A percentile compares a stretch with the other conserved stretches of the same genome.
phyloP scores from a whole-genome alignment of 2,113 vertebrate species.

The Tricholaema leucomelas region DNA sequence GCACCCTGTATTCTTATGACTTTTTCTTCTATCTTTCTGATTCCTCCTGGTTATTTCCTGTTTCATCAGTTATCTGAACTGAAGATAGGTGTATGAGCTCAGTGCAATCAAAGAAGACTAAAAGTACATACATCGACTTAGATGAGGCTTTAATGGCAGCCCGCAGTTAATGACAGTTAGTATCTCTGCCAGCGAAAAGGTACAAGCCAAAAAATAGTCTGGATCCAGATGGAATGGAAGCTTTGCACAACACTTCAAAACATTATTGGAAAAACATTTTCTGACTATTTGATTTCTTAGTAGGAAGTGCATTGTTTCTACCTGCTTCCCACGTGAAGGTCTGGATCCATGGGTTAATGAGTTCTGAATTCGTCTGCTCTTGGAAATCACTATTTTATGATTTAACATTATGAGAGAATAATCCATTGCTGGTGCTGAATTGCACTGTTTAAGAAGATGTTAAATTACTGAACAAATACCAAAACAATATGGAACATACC shows the following conservation, averaged over 20 bases:
- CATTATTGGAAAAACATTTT: not conserved
- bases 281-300: not conserved
- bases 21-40: not conserved
- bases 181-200: not conserved
- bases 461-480: not conserved
- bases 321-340: not conserved
- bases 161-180: not conserved
- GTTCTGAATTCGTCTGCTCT: not conserved
- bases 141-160: not conserved
- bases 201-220: not conserved
- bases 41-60: not conserved
- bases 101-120: not conserved
- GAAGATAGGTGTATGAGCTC: not conserved
- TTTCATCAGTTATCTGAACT: not conserved
- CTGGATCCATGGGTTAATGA: not conserved
- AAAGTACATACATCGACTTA: not conserved
- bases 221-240: not conserved
- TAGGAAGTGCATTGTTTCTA: not conserved
- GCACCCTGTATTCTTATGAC: not conserved
- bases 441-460: not conserved
- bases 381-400: not conserved
- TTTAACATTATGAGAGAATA: not conserved
- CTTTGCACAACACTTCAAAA: not conserved
- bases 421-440: not conserved
- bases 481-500: not conserved